These are phyloP conservation scores for Drosophila micromelanica DNA, from an alignment of 1,140 invertebrate species.

Conservation along the genomic window DNA sequence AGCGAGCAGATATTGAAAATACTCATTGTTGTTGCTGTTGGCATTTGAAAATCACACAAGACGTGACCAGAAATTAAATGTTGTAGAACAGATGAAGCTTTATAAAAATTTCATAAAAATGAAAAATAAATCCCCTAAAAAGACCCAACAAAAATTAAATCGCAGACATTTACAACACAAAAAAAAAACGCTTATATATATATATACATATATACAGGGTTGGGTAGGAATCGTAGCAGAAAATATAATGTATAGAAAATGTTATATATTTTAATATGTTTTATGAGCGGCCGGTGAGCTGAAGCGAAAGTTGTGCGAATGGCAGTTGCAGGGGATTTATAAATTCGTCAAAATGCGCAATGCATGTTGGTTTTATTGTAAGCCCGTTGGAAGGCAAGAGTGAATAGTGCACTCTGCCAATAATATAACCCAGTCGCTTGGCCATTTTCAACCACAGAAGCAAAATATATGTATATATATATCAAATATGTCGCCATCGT, in stretches of 20 bases:
- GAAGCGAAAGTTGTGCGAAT: slow-evolving; percentile 39
- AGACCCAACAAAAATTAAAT: slow-evolving; percentile 34
- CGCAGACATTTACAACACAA: slow-evolving; percentile 44
- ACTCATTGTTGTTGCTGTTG: slow-evolving; percentile 35
- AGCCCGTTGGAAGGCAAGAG: not conserved
- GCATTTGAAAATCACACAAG: slow-evolving; percentile 71
- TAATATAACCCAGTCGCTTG: slow-evolving; percentile 7
- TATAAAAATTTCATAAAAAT: slow-evolving; percentile 75
- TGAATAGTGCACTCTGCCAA: not conserved
- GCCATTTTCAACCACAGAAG: not conserved
- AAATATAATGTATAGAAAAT: not conserved
- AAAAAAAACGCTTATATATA: slow-evolving; percentile 20
- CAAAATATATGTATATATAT: not conserved
- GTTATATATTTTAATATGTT: slow-evolving; percentile 67
- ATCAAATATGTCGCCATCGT: slow-evolving; percentile 19
- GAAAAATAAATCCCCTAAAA: slow-evolving; percentile 72
- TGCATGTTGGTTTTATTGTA: slow-evolving; percentile 37
- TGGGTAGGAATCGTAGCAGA: slow-evolving; percentile 3
- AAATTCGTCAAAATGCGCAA: slow-evolving; percentile 68
- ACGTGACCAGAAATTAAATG: slow-evolving; percentile 81
- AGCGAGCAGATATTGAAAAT: slow-evolving; percentile 37
- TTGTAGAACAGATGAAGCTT: slow-evolving; percentile 58
- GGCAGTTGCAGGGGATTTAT: slow-evolving; percentile 63
- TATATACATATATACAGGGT: slow-evolving; percentile 4
- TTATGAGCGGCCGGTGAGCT: slow-evolving; percentile 48